Conservation (phyloP, 2,888 invertebrate species). For the Polymixis lichenea region DNA sequence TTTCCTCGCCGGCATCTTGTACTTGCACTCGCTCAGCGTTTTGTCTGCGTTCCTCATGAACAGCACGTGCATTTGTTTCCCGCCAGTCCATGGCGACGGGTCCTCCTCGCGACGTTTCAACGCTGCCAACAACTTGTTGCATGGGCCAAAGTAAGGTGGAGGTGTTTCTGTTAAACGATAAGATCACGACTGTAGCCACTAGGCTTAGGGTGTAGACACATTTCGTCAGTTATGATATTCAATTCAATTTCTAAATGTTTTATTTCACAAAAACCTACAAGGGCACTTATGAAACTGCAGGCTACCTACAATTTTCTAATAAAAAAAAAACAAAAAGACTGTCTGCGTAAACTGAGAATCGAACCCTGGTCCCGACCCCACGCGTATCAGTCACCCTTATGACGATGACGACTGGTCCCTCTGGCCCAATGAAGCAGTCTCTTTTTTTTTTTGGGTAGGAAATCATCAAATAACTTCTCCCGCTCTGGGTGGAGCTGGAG, state of each 20-base stretch:
- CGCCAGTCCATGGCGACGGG: slow-evolving; percentile 70
- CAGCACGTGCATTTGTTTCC: slow-evolving; percentile 67
- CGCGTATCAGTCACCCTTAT: background rate
- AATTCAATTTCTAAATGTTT: background rate
- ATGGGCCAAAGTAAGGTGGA: slow-evolving; percentile 55
- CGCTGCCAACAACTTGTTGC: slow-evolving; percentile 64
- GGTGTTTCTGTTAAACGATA: slow-evolving; percentile 39
- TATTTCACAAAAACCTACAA: background rate
- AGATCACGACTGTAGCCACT: too few relatives aligned
- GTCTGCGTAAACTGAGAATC: background rate
- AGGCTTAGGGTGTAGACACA: background rate
- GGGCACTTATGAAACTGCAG: background rate
- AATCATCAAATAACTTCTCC: too few relatives aligned
- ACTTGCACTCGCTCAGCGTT: slow-evolving; percentile 70
- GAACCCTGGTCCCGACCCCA: background rate
- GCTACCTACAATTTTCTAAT: background rate
- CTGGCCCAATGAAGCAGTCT: background rate
- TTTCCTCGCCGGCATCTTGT: slow-evolving; percentile 74
- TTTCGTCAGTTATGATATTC: background rate
- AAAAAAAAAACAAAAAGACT: background rate
- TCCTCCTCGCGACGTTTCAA: slow-evolving; percentile 68
- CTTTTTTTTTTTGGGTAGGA: too few relatives aligned
- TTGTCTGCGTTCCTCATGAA: slow-evolving; percentile 73
- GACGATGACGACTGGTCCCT: background rate
- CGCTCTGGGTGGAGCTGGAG: too few relatives aligned